Conservation (phyloP, 2,888 invertebrate genomes). For the Drosophila anomalata region DNA sequence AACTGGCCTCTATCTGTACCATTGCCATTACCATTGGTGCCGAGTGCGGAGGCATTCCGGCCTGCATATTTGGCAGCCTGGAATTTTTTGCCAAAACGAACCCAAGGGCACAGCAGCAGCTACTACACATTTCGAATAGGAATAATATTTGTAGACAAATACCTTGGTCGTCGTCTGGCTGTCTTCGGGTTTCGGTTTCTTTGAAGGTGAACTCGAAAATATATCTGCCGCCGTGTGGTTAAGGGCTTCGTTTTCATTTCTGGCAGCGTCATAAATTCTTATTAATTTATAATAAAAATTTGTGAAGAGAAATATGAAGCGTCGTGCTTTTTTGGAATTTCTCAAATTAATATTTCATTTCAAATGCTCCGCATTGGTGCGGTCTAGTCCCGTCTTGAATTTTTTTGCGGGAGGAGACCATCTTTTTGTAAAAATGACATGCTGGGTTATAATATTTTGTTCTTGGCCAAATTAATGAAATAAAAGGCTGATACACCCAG, state of each 20-base stretch:
- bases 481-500: conserved; percentile 21
- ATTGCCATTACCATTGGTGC: conserved; percentile 18
- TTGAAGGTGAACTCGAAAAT: conserved; percentile 49
- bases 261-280: conserved; percentile 69
- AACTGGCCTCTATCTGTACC: conserved; percentile 34
- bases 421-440: conserved; percentile 28
- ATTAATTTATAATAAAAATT: conserved; percentile 78
- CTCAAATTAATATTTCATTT: conserved; percentile 72
- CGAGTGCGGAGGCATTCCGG: conserved; percentile 31
- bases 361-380: conserved; percentile 39
- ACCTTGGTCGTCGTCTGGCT: conserved; percentile 24
- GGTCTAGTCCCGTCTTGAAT: conserved; percentile 17
- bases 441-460: conserved; percentile 58
- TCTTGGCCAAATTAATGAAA: conserved; percentile 49
- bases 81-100: conserved; percentile 50
- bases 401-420: conserved; percentile 16
- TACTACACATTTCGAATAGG: conserved; percentile 72
- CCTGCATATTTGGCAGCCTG: conserved; percentile 43
- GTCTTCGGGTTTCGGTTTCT: background rate
- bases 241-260: conserved; percentile 18
- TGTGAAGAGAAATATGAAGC: conserved; percentile 44
- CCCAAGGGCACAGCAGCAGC: conserved; percentile 20
- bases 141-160: conserved; percentile 75
- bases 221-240: conserved; percentile 21
- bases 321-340: conserved; percentile 47